A percentile compares a stretch with the other conserved stretches of the same genome.
These are phyloP conservation scores for Mantis religiosa DNA, from an alignment of 2,888 invertebrate species.

Conservation along the genomic window DNA sequence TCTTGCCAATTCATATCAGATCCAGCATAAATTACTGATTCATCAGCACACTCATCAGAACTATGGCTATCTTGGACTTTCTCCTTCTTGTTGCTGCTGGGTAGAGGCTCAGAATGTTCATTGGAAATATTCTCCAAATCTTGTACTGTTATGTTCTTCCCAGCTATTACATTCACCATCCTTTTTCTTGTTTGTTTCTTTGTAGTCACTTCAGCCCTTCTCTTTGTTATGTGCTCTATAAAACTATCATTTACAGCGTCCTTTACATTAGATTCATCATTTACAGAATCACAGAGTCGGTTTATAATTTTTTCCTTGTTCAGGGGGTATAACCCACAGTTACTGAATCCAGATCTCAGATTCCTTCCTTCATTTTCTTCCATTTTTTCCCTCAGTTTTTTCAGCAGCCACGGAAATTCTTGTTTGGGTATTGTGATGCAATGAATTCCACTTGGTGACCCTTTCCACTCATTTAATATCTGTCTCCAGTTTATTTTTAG, in stretches of 20 bases:
- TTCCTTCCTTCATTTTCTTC: background rate
- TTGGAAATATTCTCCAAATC: too few species aligned
- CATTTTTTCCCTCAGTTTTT: background rate
- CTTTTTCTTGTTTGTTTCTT: background rate
- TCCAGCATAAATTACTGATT: too few species aligned
- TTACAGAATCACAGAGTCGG: too few species aligned
- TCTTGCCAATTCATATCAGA: too few species aligned
- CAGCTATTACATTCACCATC: conserved; percentile 4
- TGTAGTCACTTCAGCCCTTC: background rate
- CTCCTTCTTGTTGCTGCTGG: background rate
- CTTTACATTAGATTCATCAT: too few species aligned
- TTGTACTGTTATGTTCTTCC: background rate
- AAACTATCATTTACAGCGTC: background rate
- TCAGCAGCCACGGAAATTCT: conserved; percentile 12
- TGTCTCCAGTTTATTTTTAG: conserved; percentile 36
- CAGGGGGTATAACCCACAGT: conserved; percentile 18
- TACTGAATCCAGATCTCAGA: conserved; percentile 19
- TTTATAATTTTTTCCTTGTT: too few species aligned
- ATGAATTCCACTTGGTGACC: conserved; percentile 24
- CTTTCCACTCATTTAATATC: conserved; percentile 31
- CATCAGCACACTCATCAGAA: too few species aligned
- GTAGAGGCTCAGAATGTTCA: too few species aligned
- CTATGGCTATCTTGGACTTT: too few species aligned
- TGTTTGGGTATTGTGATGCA: conserved; percentile 11
- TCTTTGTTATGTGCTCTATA: background rate